phyloP scores from a whole-genome alignment of 2,113 vertebrate genomes.

The Actenoides lindsayi region DNA sequence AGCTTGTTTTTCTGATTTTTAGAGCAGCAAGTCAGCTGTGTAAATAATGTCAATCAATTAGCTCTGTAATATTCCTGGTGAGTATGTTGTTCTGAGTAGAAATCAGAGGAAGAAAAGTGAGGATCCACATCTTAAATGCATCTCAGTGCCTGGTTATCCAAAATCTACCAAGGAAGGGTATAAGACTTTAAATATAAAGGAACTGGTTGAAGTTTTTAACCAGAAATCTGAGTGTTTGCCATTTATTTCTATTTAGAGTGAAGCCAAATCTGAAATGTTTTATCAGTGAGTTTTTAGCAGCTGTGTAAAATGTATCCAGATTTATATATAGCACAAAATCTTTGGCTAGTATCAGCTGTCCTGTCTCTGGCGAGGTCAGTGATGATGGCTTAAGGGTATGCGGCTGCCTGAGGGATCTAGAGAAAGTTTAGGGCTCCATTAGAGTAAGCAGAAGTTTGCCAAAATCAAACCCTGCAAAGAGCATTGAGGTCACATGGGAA shows the following conservation, averaged over 20 bases:
- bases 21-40: neutral
- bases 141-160: neutral
- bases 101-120: neutral
- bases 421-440: neutral
- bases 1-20: neutral
- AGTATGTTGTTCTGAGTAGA: neutral
- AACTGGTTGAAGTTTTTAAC: neutral
- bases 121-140: neutral
- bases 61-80: neutral
- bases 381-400: neutral
- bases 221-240: neutral
- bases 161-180: neutral
- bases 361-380: neutral
- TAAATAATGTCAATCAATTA: neutral
- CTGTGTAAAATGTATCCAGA: neutral
- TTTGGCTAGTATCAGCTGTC: neutral
- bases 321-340: neutral
- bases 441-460: neutral
- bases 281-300: neutral
- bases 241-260: neutral
- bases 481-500: neutral
- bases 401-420: neutral
- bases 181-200: neutral
- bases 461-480: neutral
- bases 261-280: neutral